Conservation (phyloP, 2,797 vertebrate genomes). For the Vespertilio murinus region DNA sequence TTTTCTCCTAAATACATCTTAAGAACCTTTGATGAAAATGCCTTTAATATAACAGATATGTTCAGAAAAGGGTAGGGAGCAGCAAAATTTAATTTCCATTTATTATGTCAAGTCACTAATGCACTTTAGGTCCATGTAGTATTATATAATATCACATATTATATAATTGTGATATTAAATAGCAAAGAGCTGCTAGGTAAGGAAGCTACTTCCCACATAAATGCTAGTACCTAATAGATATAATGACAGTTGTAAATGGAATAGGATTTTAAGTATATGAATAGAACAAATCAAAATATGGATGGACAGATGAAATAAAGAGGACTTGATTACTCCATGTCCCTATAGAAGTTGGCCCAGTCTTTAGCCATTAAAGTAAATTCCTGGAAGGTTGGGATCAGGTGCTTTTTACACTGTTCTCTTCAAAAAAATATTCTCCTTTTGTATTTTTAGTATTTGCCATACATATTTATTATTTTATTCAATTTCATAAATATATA, state of each 20-base stretch:
- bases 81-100: neutral
- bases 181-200: neutral
- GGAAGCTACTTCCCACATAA: neutral
- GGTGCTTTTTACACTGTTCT: neutral
- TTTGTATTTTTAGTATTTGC: neutral
- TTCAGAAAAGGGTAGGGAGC: neutral
- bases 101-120: neutral
- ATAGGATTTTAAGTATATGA: neutral
- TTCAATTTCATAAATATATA: neutral
- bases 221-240: neutral
- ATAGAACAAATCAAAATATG: neutral
- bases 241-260: neutral
- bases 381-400: neutral
- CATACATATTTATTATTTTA: neutral
- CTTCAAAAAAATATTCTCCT: neutral
- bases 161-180: too few relatives aligned
- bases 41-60: neutral
- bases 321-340: neutral
- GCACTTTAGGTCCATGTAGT: neutral
- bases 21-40: neutral
- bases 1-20: neutral
- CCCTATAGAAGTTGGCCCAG: neutral
- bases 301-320: neutral
- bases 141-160: neutral
- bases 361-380: neutral